Evolutionary conservation across 2,113 vertebrate species (phyloP), one percentile per base, ranked within the genome.

Genomic region (Phalacrocorax pelagicus): DNA sequence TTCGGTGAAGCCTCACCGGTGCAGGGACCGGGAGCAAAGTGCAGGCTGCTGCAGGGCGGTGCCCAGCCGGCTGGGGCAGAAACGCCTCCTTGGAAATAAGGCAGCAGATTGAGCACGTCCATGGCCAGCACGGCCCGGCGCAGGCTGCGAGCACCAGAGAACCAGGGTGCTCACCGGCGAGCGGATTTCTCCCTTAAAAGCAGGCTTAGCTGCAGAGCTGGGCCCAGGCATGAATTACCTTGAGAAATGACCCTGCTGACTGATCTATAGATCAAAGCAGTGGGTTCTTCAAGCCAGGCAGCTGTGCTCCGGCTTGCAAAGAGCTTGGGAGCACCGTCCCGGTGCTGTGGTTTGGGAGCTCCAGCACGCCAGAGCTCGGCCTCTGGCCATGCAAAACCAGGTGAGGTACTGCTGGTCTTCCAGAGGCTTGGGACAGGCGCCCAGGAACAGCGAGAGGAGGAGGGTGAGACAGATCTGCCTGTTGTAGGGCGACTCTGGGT

Each of bases 401-500:
- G 38, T 4, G 32, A 70, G n/a, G 42, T 13, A 11, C 49, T 19
- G 32, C 47, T 16, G 58, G 10, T 34, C 21, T 12, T 2, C 40
- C 58, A 30, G 15, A 2, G 61, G 29, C 49, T 36, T 1, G 2
- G 47, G 46, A 9, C 81, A 30, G 69, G 38, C 24, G 2, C 19
- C 59, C 49, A 21, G 12, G 15, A 52, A 19, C n/a, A 32, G 38
- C 2, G 7, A 9, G 57, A n/a, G 12, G 16, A 23, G 47, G 58
- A 26, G 30, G 54, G 34, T 2, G 20, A 63, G 55, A 26, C 0
- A 8, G 47, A 34, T 7, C 7, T 3, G 7, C 17, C 29, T 5
- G 7, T 8, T 7, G 10, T 1, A 16, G 51, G 55, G 77, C 0
- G 3, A 23, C 18, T 23, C 59, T 3, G 47, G 44, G 26, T 38